Percentiles rank a stretch among this genome's conserved stretches.
Evolutionary conservation across 2,797 vertebrate genomes (phyloP).

Genomic region (Pelochelys cantorii): DNA sequence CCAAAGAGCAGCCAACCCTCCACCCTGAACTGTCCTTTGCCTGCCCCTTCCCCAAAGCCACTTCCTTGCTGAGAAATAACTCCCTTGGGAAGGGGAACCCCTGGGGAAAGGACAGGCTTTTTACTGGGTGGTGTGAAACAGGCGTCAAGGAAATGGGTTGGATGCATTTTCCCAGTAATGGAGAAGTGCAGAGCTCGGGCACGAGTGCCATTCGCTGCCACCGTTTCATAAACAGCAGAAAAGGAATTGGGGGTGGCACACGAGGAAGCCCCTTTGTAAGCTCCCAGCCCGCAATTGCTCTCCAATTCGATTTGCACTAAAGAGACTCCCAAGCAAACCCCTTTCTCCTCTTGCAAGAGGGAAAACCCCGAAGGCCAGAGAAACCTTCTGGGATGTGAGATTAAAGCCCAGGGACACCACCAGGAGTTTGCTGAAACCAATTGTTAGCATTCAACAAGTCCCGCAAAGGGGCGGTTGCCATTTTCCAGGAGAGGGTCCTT

Average conservation of each 20-base stretch:
- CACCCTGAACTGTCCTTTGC: neutral
- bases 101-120: neutral
- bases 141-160: neutral
- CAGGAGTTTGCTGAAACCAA: slow-evolving; percentile 14
- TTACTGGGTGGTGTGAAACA: neutral
- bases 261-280: slow-evolving; percentile 8
- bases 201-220: neutral
- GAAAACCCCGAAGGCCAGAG: neutral
- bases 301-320: slow-evolving; percentile 22
- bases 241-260: neutral
- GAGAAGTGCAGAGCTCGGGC: neutral
- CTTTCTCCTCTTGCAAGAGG: neutral
- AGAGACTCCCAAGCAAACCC: slow-evolving; percentile 19
- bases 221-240: slow-evolving; percentile 13
- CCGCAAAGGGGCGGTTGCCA: neutral
- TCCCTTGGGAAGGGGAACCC: too few relatives aligned
- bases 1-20: neutral
- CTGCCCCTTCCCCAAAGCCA: too few relatives aligned
- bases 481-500: neutral
- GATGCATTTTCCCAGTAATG: neutral
- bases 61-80: too few relatives aligned
- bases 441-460: slow-evolving; percentile 18
- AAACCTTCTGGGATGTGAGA: slow-evolving; percentile 11
- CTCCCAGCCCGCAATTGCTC: neutral
- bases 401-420: slow-evolving; percentile 38